Evolutionary conservation across 2,888 invertebrate genomes (phyloP).

Genomic region (Perithous albicinctus): DNA sequence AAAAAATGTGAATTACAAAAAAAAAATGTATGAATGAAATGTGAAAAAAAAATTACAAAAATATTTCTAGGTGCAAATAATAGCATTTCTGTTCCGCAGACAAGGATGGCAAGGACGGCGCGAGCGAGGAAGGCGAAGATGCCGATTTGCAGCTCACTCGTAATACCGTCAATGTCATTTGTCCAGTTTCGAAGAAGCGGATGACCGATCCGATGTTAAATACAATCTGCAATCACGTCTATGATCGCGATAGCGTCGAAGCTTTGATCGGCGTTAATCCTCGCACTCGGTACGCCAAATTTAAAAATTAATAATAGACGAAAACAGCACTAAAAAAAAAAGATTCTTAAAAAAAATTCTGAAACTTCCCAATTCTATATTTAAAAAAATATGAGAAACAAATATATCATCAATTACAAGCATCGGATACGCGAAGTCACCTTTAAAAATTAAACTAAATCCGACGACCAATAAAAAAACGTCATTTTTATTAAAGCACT

Average conservation of each 20-base stretch:
- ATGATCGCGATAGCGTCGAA: constrained; percentile 77
- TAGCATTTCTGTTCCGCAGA: constrained; percentile 17
- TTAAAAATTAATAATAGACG: not conserved
- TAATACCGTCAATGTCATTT: constrained; percentile 76
- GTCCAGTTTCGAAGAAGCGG: constrained; percentile 80
- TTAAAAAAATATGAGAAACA: not conserved
- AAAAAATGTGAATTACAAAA: too few species aligned
- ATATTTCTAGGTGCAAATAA: too few species aligned
- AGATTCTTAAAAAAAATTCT: not conserved
- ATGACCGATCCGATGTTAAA: constrained; percentile 82
- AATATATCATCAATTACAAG: not conserved
- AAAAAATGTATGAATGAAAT: too few species aligned
- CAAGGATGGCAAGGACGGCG: constrained; percentile 12
- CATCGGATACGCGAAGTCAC: too few species aligned
- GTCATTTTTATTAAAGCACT: too few species aligned
- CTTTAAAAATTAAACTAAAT: too few species aligned
- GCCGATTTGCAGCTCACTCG: constrained; percentile 74
- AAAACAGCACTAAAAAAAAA: not conserved
- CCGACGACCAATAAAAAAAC: too few species aligned
- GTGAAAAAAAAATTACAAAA: too few species aligned
- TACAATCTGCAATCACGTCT: constrained; percentile 79
- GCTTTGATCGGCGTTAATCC: constrained; percentile 75
- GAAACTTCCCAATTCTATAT: too few species aligned
- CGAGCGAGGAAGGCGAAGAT: constrained; percentile 67
- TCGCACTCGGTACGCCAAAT: constrained; percentile 74